phyloP scores from a whole-genome alignment of 1,140 invertebrate genomes.

The Orius laevigatus region DNA sequence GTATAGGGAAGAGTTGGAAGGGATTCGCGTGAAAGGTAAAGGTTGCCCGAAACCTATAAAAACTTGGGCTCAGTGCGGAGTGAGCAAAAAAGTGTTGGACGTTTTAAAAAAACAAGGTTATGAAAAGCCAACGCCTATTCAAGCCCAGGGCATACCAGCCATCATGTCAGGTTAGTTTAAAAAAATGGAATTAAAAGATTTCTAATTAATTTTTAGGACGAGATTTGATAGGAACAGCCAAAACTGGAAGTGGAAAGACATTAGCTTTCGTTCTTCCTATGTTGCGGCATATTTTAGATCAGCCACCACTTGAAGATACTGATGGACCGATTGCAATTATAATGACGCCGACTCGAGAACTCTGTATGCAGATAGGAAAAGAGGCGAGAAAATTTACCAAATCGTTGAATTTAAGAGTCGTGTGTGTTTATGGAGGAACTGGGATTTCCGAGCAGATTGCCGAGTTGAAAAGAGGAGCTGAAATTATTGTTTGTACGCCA shows the following conservation, averaged over 20 bases:
- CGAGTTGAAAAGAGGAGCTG: slow-evolving; percentile 91
- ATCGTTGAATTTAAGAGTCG: slow-evolving; percentile 65
- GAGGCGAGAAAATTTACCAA: slow-evolving; percentile 95
- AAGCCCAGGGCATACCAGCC: slow-evolving; percentile 95
- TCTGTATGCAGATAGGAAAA: slow-evolving; percentile 97
- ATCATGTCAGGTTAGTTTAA: slow-evolving; percentile 74
- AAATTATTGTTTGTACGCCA: slow-evolving; percentile 98
- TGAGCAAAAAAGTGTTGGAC: slow-evolving; percentile 91
- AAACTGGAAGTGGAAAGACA: slow-evolving; percentile 98
- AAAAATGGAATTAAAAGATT: background rate
- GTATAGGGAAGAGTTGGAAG: slow-evolving; percentile 72
- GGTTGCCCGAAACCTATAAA: slow-evolving; percentile 90
- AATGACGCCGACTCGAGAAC: slow-evolving; percentile 94
- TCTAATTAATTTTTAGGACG: slow-evolving; percentile 33
- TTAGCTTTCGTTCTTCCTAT: slow-evolving; percentile 95
- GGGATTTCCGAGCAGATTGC: slow-evolving; percentile 96
- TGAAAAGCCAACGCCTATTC: slow-evolving; percentile 97
- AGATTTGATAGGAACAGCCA: slow-evolving; percentile 97
- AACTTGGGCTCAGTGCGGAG: slow-evolving; percentile 96
- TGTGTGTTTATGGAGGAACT: slow-evolving; percentile 97
- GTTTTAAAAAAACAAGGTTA: slow-evolving; percentile 83
- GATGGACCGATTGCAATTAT: slow-evolving; percentile 95
- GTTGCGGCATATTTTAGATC: slow-evolving; percentile 95
- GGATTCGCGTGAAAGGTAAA: slow-evolving; percentile 66
- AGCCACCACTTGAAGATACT: slow-evolving; percentile 78